phyloP scores from a whole-genome alignment of 2,888 invertebrate species.

The Drosophila testacea region DNA sequence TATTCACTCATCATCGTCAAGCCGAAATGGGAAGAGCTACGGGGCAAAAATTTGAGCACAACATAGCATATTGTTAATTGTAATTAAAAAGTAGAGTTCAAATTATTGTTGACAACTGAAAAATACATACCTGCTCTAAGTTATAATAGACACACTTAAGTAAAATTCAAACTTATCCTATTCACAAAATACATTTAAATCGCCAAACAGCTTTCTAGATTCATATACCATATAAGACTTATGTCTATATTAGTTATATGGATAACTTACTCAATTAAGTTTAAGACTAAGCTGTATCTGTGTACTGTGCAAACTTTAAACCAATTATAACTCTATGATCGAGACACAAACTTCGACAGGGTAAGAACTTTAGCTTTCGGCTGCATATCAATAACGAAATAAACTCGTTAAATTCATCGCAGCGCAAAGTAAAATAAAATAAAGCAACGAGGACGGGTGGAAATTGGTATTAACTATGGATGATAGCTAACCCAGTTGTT shows the following conservation, averaged over 20 bases:
- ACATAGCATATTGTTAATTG: no score
- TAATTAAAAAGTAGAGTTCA: no score
- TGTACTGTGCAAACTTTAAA: conserved; percentile 24
- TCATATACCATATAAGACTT: no score
- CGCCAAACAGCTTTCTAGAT: no score
- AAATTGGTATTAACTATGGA: not conserved
- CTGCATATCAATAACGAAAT: conserved; percentile 63
- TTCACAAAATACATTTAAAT: no score
- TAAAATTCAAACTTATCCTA: no score
- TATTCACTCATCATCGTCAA: no score
- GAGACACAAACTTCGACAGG: conserved; percentile 5
- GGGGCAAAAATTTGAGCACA: no score
- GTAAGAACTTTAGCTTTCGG: conserved; percentile 48
- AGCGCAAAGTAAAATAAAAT: conserved; percentile 21
- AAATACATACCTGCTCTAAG: no score
- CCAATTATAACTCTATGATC: conserved; percentile 36
- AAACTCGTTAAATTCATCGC: conserved; percentile 56
- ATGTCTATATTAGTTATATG: not conserved
- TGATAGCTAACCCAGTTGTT: conserved; percentile 14
- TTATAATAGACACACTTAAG: no score
- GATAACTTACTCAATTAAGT: not conserved
- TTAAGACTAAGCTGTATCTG: not conserved
- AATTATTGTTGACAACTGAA: no score
- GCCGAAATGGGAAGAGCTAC: no score
- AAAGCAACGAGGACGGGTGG: not conserved